A percentile compares a stretch with the other conserved stretches of the same genome.
phyloP scores from a whole-genome alignment of 2,797 vertebrate genomes.

The Thaleichthys pacificus region DNA sequence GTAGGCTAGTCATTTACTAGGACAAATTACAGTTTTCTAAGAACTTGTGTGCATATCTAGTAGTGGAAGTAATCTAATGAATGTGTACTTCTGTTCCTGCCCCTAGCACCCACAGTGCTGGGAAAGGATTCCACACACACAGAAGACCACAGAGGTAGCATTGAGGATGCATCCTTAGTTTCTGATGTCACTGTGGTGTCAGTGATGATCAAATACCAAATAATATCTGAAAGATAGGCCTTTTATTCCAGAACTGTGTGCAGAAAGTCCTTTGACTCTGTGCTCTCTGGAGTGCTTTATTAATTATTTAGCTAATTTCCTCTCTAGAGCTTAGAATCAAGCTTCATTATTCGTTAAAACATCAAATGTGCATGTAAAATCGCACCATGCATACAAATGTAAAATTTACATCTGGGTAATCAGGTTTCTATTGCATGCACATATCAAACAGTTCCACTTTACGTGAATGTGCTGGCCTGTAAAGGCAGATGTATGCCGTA shows the following conservation, averaged over 20 bases:
- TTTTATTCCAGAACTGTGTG: slow-evolving; percentile 4
- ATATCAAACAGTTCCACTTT: slow-evolving; percentile 27
- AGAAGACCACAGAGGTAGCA: background rate
- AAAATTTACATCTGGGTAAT: slow-evolving; percentile 31
- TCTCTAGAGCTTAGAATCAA: slow-evolving; percentile 27
- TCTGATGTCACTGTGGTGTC: background rate
- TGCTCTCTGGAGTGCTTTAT: slow-evolving; percentile 16
- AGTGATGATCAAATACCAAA: background rate
- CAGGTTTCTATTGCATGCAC: slow-evolving; percentile 25
- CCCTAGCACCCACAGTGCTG: background rate
- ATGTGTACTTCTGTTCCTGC: background rate
- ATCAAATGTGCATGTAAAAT: slow-evolving; percentile 31
- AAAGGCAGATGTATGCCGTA: too few species aligned
- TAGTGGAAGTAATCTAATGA: background rate
- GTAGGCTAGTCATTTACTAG: too few species aligned
- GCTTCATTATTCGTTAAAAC: slow-evolving; percentile 29
- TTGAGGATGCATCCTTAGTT: background rate
- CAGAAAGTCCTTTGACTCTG: slow-evolving; percentile 12
- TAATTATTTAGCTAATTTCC: slow-evolving; percentile 29
- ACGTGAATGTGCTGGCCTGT: background rate
- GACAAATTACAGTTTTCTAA: too few species aligned
- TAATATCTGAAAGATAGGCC: background rate
- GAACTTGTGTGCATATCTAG: too few species aligned
- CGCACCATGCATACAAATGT: slow-evolving; percentile 26
- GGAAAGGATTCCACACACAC: background rate